Percentiles rank a stretch among this genome's conserved stretches.
Evolutionary conservation across 2,797 vertebrate genomes (phyloP).

Genomic region (Manis crassicaudata): DNA sequence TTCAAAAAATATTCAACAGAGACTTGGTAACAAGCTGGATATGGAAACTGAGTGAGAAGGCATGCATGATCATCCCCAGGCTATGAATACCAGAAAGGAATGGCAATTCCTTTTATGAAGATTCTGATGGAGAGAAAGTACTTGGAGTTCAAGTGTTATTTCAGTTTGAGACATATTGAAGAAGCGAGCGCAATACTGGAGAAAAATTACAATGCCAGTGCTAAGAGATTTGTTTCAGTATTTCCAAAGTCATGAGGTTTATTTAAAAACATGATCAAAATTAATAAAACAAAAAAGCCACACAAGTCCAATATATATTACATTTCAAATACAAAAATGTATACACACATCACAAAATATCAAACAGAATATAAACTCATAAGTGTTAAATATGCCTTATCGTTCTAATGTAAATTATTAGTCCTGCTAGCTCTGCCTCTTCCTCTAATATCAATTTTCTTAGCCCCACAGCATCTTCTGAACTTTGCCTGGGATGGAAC

Average conservation of each 20-base stretch:
- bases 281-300: not conserved
- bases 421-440: not conserved
- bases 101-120: not conserved
- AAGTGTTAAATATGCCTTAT: not conserved
- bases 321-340: not conserved
- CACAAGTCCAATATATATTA: not conserved
- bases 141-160: not conserved
- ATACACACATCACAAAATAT: not conserved
- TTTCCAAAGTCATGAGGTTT: not conserved
- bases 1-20: conserved; percentile 1
- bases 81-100: not conserved
- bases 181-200: not conserved
- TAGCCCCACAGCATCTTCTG: not conserved
- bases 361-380: not conserved
- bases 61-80: not conserved
- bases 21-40: not conserved
- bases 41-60: not conserved
- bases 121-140: not conserved
- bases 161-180: not conserved
- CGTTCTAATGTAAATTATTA: not conserved
- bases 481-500: not conserved
- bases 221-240: not conserved
- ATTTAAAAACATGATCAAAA: not conserved
- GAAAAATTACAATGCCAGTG: not conserved
- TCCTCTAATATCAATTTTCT: not conserved